Conservation (phyloP, 2,797 vertebrate genomes). For the Poecilia picta region DNA sequence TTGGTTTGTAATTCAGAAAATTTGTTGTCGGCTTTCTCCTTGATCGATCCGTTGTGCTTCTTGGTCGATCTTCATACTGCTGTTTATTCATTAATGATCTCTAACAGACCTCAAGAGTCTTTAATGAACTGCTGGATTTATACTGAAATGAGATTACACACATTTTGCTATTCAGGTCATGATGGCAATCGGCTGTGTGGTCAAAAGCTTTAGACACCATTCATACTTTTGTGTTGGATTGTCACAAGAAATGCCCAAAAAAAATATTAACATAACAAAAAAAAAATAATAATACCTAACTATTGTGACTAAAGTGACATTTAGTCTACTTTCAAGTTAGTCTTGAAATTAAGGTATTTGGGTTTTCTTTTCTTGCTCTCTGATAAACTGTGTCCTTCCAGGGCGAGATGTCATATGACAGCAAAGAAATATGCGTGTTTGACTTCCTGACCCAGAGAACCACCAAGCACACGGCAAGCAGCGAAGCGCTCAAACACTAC, state of each 20-base stretch:
- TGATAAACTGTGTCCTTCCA: slow-evolving; percentile 49
- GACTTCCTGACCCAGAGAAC: slow-evolving; percentile 80
- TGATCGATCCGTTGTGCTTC: too few relatives aligned
- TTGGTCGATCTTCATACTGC: too few relatives aligned
- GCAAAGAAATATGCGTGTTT: slow-evolving; percentile 75
- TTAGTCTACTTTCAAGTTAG: neutral
- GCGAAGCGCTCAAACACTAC: slow-evolving; percentile 15
- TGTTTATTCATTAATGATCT: too few relatives aligned
- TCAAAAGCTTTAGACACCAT: neutral
- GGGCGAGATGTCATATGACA: slow-evolving; percentile 82
- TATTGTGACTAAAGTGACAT: neutral
- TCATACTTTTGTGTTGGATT: neutral
- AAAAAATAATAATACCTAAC: neutral
- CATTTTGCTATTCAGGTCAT: neutral
- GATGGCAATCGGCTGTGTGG: neutral
- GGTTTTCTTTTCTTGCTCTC: neutral
- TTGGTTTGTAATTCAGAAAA: neutral
- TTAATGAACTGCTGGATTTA: too few relatives aligned
- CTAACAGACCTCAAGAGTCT: too few relatives aligned
- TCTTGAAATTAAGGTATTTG: neutral
- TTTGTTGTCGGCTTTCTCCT: neutral
- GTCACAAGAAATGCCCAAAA: neutral
- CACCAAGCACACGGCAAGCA: slow-evolving; percentile 54
- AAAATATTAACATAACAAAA: neutral
- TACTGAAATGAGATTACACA: too few relatives aligned